Conservation (phyloP, 2,797 vertebrate species). For the Myioborus melanocephalus region DNA sequence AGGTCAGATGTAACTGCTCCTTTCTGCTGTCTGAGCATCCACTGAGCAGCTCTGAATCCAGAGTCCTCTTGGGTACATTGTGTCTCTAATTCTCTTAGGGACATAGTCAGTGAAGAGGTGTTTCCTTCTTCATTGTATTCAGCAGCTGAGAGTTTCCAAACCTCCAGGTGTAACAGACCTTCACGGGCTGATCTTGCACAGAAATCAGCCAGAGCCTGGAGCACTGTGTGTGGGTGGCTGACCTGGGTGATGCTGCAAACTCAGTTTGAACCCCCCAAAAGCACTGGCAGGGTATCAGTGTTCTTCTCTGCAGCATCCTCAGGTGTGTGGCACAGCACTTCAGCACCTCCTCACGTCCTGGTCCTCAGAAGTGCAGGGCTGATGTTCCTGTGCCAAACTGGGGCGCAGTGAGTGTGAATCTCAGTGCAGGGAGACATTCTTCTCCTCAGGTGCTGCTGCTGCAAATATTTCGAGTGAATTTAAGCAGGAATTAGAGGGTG, state of each 20-base stretch:
- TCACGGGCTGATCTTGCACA: neutral
- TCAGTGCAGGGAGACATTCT: neutral
- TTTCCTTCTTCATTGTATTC: neutral
- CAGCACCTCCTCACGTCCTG: neutral
- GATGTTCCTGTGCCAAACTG: neutral
- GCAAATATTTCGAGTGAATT: neutral
- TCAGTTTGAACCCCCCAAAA: no score
- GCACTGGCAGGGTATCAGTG: accelerated
- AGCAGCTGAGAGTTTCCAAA: neutral
- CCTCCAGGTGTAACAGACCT: neutral
- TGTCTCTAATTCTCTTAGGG: neutral
- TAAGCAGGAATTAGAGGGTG: neutral
- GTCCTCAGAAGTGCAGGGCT: accelerated
- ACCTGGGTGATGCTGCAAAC: neutral
- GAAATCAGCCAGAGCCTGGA: neutral
- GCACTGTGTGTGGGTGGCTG: neutral
- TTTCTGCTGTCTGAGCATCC: neutral
- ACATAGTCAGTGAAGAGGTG: neutral
- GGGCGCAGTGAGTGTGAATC: accelerated
- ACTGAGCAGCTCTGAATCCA: neutral
- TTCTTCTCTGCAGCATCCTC: neutral
- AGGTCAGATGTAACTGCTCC: neutral
- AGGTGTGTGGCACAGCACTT: accelerated
- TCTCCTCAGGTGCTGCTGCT: neutral
- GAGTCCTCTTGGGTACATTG: neutral